Percentiles rank a stretch among this genome's conserved stretches.
phyloP scores from a whole-genome alignment of 2,113 vertebrate genomes.

The Ploceus nigricollis region DNA sequence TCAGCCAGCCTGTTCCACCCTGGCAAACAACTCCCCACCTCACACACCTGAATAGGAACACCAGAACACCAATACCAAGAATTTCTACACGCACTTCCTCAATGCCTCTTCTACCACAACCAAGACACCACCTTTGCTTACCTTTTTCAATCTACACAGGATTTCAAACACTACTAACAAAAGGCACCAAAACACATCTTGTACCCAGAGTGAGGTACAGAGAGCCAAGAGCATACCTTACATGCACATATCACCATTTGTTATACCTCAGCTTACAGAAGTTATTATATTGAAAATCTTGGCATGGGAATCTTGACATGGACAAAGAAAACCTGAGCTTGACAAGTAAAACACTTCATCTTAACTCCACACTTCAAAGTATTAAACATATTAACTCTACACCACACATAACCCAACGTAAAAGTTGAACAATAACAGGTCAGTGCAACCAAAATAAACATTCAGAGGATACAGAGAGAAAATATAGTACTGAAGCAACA shows the following conservation, averaged over 20 bases:
- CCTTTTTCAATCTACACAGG: background rate
- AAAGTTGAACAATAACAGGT: background rate
- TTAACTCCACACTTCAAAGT: background rate
- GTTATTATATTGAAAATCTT: background rate
- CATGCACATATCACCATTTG: background rate
- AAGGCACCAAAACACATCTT: background rate
- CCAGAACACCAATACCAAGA: background rate
- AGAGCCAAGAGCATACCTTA: background rate
- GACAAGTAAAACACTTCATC: background rate
- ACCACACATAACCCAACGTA: rapidly evolving
- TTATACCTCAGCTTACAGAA: background rate
- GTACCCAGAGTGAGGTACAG: background rate
- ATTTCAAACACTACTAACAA: background rate
- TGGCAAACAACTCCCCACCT: background rate
- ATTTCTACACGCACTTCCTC: background rate
- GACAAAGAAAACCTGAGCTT: background rate
- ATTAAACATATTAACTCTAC: background rate
- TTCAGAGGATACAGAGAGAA: background rate
- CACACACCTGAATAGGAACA: background rate
- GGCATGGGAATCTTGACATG: background rate
- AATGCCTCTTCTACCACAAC: background rate
- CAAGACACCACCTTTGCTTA: background rate
- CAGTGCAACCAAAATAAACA: background rate
- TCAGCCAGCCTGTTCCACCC: background rate
- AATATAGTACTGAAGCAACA: background rate